phyloP scores from a whole-genome alignment of 2,888 invertebrate genomes.

The Diloba caeruleocephala region DNA sequence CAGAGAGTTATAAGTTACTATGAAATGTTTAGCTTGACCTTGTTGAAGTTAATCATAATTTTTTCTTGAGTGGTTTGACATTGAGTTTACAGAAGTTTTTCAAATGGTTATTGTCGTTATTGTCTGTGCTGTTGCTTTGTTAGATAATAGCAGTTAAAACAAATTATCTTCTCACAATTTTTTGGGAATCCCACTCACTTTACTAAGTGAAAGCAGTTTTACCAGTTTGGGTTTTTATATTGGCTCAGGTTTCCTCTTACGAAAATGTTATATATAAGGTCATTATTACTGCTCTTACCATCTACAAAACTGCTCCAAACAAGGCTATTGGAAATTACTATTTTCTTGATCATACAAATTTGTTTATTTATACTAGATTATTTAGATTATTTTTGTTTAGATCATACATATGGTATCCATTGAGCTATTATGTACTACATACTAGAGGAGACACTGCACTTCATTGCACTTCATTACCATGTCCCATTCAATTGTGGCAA shows the following conservation, averaged over 20 bases:
- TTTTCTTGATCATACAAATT: slow-evolving; percentile 2
- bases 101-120: slow-evolving; percentile 69
- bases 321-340: slow-evolving; percentile 4
- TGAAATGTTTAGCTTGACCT: slow-evolving; percentile 80
- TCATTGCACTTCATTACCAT: too few relatives aligned
- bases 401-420: too few relatives aligned
- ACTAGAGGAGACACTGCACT: too few relatives aligned
- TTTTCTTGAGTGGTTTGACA: slow-evolving; percentile 84
- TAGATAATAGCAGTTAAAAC: slow-evolving; percentile 60
- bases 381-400: too few relatives aligned
- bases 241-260: slow-evolving; percentile 71
- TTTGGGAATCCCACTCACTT: slow-evolving; percentile 74
- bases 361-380: too few relatives aligned
- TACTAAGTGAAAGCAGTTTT: slow-evolving; percentile 84
- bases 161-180: slow-evolving; percentile 60
- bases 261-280: slow-evolving; percentile 68
- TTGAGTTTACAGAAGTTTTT: slow-evolving; percentile 79
- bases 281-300: slow-evolving; percentile 47
- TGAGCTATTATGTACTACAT: too few relatives aligned
- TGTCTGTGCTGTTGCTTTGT: slow-evolving; percentile 52
- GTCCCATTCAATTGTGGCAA: too few relatives aligned
- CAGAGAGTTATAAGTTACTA: slow-evolving; percentile 72
- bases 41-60: slow-evolving; percentile 77
- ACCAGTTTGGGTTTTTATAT: slow-evolving; percentile 77
- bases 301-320: slow-evolving; percentile 7